Base-by-base conservation (phyloP, 2,797 vertebrate species). In the Arremon brunneinucha region DNA sequence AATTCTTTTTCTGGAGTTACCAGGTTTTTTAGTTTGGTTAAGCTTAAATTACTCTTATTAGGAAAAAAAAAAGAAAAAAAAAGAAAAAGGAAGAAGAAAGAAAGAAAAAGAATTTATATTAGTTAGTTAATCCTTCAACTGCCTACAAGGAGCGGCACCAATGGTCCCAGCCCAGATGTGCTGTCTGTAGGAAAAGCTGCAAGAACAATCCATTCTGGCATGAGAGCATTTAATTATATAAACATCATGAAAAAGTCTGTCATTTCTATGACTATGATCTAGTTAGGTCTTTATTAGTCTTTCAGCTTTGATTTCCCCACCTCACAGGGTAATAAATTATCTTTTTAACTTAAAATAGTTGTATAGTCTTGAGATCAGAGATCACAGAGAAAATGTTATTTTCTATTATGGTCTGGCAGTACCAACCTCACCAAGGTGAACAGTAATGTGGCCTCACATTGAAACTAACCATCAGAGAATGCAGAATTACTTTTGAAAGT, bases 221-320 rank as follows among this genome's bases (percentile, higher is more conserved):
- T 19, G 55, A 69, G 55, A 69, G 20, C 35, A 32, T 86, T 95
- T 85, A 11, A 60, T 83, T 81, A 78, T 24, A 65, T 59, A 92
- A 84, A 87, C 10, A 12, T 64, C 15, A 18, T 8, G 8, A 50
- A 86, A 89, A 91, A 60, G n/a, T 12, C n/a, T 87, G 56, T 89
- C 30, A 68, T 62, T 90, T 64, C 53, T 75, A 9, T 83, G 53
- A 84, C 43, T 77, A 19, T 78, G 39, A 70, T 80, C 85, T 62
- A 50, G 46, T 44, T 86, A 76, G 50, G 27, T 62, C 78, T 86
- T 88, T 89, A 92, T 85, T 90, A 87, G 34, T 49, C 49, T 34
- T 84, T 72, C 43, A 87, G 34, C 52, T 88, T 94, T 91, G 57
- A 92, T 77, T 91, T 90, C 47, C 28, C 23, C 34, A 65, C 84